These are phyloP conservation scores for Zygogramma bicolorata DNA, from an alignment of 2,888 invertebrate genomes.

Conservation along the genomic window DNA sequence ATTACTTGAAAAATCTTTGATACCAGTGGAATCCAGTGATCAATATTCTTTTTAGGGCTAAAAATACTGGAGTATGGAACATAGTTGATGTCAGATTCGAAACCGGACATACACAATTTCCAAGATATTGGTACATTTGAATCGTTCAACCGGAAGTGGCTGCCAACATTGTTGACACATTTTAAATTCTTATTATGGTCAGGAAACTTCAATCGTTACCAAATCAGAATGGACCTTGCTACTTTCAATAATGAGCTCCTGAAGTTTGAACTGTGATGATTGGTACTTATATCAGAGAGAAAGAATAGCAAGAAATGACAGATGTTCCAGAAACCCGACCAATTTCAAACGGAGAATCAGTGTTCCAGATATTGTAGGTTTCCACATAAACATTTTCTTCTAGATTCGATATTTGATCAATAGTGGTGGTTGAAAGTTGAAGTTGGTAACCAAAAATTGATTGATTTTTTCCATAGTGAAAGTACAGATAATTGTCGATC, in stretches of 20 bases:
- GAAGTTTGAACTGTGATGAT: slow-evolving; percentile 34
- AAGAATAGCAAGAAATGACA: slow-evolving; percentile 26
- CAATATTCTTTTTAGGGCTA: no score
- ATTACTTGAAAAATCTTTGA: slow-evolving; percentile 13
- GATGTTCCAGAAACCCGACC: slow-evolving; percentile 28
- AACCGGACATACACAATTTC: slow-evolving; percentile 40
- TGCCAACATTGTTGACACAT: slow-evolving; percentile 47
- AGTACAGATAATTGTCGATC: no score
- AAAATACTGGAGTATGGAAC: slow-evolving; percentile 41
- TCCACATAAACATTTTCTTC: no score
- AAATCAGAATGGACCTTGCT: slow-evolving; percentile 47
- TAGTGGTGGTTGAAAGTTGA: no score
- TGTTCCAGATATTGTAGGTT: no score
- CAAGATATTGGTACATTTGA: slow-evolving; percentile 27
- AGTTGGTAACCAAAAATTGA: no score
- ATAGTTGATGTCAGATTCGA: slow-evolving; percentile 43
- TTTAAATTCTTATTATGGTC: slow-evolving; percentile 42
- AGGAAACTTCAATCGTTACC: slow-evolving; percentile 47
- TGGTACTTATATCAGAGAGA: not conserved
- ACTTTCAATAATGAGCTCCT: slow-evolving; percentile 52
- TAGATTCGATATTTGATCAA: no score
- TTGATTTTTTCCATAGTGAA: no score
- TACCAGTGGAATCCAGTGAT: no score
- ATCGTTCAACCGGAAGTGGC: slow-evolving; percentile 41
- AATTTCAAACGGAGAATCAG: no score